These are phyloP conservation scores for Nephila pilipes DNA, from an alignment of 1,140 invertebrate species.

Conservation along the genomic window DNA sequence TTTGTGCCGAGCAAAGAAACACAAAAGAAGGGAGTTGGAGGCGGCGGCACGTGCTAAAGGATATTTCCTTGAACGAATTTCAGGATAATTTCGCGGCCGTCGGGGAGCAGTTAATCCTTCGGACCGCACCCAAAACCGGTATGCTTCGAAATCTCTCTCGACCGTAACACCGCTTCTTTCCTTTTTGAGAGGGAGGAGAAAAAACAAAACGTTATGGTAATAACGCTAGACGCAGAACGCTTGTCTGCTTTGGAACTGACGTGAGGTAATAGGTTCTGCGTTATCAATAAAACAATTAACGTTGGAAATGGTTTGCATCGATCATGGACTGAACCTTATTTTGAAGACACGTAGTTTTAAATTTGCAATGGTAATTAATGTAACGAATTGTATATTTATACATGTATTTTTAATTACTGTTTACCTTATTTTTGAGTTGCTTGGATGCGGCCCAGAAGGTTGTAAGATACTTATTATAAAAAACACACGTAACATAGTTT, in stretches of 20 bases:
- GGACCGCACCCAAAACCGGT: neutral
- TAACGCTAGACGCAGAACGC: neutral
- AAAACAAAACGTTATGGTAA: neutral
- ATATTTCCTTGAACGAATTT: neutral
- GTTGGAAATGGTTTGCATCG: no score
- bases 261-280: neutral
- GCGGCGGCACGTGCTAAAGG: no score
- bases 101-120: neutral
- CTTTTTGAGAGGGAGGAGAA: neutral
- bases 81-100: slow-evolving; percentile 22
- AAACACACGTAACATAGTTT: no score
- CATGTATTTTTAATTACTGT: no score
- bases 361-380: no score
- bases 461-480: no score
- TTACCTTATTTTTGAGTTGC: no score
- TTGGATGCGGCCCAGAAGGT: no score
- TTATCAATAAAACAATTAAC: no score
- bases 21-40: neutral
- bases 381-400: no score
- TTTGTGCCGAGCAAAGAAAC: neutral
- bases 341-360: no score
- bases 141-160: neutral
- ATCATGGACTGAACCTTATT: no score
- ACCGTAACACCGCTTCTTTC: neutral
- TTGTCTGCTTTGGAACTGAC: neutral